Conservation (phyloP, 2,113 vertebrate species). For the Hystrix brachyura region DNA sequence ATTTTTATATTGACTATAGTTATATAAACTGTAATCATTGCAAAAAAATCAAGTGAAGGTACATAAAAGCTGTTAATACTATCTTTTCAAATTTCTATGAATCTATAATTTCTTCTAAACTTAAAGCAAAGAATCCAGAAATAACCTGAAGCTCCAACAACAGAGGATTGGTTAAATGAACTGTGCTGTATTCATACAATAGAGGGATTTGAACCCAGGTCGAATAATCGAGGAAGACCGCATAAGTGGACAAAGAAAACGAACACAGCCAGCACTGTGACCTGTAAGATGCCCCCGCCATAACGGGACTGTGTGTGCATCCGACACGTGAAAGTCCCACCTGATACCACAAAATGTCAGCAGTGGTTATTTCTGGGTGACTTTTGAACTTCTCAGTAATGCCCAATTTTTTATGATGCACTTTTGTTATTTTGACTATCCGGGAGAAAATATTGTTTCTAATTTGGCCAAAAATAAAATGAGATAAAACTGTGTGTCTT, state of each 20-base stretch:
- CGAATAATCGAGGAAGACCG: background rate
- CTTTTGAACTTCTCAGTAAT: background rate
- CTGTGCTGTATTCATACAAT: background rate
- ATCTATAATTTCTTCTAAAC: background rate
- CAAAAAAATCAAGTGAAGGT: background rate
- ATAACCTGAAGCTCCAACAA: background rate
- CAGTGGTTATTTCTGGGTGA: background rate
- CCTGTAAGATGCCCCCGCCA: no score
- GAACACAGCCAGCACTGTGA: fast-evolving
- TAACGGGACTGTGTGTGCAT: background rate
- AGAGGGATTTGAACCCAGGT: background rate
- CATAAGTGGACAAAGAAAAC: background rate
- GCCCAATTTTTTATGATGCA: background rate
- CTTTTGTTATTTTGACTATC: background rate
- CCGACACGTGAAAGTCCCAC: no score
- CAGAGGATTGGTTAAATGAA: background rate
- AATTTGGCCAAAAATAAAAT: background rate
- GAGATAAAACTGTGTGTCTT: background rate
- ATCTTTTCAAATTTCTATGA: background rate
- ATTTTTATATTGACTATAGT: background rate
- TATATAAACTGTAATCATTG: background rate
- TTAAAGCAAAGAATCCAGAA: background rate
- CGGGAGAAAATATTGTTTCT: constrained; percentile 25
- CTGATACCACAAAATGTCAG: background rate
- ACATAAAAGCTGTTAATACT: background rate